These are phyloP conservation scores for Caenorhabditis sp. DNA, from an alignment of 2,888 invertebrate species.

Conservation along the genomic window DNA sequence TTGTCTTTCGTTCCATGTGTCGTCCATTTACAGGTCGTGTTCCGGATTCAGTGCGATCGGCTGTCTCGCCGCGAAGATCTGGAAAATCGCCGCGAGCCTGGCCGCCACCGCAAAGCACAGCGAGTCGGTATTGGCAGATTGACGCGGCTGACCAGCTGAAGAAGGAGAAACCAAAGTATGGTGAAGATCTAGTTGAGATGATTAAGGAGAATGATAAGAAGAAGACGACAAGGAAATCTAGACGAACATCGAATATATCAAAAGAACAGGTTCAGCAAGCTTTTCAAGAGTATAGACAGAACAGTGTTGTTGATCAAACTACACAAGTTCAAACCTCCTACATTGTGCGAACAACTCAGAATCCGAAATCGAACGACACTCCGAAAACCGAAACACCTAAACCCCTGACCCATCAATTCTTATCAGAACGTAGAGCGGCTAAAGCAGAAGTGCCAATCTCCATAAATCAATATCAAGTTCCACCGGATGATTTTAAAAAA, in stretches of 20 bases:
- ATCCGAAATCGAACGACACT: conserved; percentile 8
- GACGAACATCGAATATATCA: conserved; percentile 33
- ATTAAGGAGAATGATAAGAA: conserved; percentile 17
- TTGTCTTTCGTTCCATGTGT: conserved; percentile 18
- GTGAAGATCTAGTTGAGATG: conserved; percentile 28
- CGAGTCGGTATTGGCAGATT: conserved; percentile 51
- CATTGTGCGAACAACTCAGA: not conserved
- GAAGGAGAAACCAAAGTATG: conserved; percentile 23
- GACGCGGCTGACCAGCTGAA: conserved; percentile 42
- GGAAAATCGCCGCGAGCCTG: conserved; percentile 37
- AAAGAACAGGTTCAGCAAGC: conserved; percentile 38
- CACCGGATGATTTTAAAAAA: not conserved
- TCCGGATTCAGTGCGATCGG: conserved; percentile 46
- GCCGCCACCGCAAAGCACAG: conserved; percentile 32
- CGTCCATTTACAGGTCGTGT: conserved; percentile 34
- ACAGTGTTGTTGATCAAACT: conserved; percentile 20
- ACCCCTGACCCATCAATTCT: conserved; percentile 10
- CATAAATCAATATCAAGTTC: not conserved
- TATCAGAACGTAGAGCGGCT: not conserved
- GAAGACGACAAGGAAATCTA: conserved; percentile 10
- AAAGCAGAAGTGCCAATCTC: too few species aligned
- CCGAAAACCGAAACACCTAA: conserved; percentile 29
- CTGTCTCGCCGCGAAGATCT: conserved; percentile 42
- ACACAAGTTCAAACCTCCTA: not conserved
- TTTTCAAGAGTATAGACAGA: conserved; percentile 25